These are phyloP conservation scores for Cryptoblepharus egeriae DNA, from an alignment of 2,797 vertebrate species.

Conservation along the genomic window DNA sequence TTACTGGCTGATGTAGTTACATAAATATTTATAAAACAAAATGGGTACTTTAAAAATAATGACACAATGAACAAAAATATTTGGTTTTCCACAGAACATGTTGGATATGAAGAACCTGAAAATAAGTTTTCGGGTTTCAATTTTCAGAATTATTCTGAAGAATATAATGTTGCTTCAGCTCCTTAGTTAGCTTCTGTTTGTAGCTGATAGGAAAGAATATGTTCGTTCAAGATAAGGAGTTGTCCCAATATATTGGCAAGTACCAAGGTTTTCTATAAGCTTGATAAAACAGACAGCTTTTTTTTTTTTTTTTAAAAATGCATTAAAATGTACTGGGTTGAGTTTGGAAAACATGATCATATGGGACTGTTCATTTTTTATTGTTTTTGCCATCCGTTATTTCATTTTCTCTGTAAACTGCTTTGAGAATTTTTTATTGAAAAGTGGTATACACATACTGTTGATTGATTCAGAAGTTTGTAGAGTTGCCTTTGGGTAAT, in stretches of 20 bases:
- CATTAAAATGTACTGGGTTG: conserved; percentile 7
- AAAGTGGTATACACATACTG: too few species aligned
- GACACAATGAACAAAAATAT: not conserved
- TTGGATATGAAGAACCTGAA: not conserved
- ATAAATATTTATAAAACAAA: too few species aligned
- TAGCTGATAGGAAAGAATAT: conserved; percentile 16
- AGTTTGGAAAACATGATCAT: conserved; percentile 16
- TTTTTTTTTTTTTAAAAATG: not conserved
- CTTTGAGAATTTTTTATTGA: too few species aligned
- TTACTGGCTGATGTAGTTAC: not conserved
- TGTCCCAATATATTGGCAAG: not conserved
- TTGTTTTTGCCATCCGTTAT: too few species aligned
- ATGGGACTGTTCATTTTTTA: too few species aligned
- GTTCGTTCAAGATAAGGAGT: conserved; percentile 22
- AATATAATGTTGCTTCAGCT: not conserved
- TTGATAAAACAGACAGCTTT: not conserved
- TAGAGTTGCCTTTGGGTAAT: not conserved
- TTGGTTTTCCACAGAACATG: not conserved
- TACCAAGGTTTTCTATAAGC: not conserved
- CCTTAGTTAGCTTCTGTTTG: conserved; percentile 12
- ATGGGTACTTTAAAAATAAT: not conserved
- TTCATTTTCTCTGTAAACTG: too few species aligned
- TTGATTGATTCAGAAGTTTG: too few species aligned
- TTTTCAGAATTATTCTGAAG: not conserved
- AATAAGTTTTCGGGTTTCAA: not conserved